Evolutionary conservation across 2,113 vertebrate genomes (phyloP), one percentile per base, ranked within the genome.

Genomic region (Numida meleagris): DNA sequence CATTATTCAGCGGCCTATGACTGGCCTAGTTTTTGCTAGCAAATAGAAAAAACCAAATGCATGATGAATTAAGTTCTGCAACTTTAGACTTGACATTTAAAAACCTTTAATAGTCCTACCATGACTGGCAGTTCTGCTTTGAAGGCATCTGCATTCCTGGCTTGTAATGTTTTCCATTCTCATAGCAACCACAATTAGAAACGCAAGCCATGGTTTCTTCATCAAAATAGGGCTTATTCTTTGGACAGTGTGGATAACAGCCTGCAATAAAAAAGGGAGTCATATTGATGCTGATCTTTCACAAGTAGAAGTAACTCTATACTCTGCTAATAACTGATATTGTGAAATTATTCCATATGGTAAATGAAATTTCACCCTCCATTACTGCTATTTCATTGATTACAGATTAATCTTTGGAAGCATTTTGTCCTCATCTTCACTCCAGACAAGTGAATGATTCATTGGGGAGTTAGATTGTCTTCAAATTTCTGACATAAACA

Each of bases 131-230:
- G 83, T 98, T 98, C 34, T 97, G 27, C 0, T 76, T 46, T 2
- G 98, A 93, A 63, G 98, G 98, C 87, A 98, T 96, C 2, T 13
- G 24, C 1, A 90, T 50, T 27, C 98, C 98, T 6, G 95, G 79
- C 53, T 58, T 87, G 93, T 98, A 99, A 42, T 98, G 93, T 62
- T 84, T 97, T 88, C 98, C 98, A 17, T 96, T 95, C 70, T 97
- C 98, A 81, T 98, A 99, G 43, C 98, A 96, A 10, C 98, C 98
- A 91, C 99, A 99, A 1, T 94, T 33, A 38, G 97, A 62, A 42
- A 99, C 98, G 79, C 99, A 99, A 8, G 91, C 97, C 99, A 99
- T 99, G 12, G 57, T 93, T 68, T 98, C 98, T 94, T 99, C 99
- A 73, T 99, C 98, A 81, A 99, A 99, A 97, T 98, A 98, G 8